Evolutionary conservation across 2,113 vertebrate genomes (phyloP).

Genomic region (Glaucomys volans): DNA sequence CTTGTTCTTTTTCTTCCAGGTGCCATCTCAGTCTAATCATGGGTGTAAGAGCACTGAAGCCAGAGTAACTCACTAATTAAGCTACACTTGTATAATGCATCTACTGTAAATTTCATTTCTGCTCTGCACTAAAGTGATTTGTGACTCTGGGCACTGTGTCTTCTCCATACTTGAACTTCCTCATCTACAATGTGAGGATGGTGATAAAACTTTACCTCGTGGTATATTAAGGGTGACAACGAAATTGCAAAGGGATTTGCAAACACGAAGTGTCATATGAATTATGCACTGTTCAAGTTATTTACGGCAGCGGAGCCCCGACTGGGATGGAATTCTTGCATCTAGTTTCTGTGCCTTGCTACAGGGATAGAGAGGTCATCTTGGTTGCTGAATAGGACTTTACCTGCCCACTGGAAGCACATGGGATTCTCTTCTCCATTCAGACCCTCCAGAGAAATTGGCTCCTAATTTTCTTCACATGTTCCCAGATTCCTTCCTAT

Average conservation of each 20-base stretch:
- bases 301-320: background rate
- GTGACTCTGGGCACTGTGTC: slow-evolving; percentile 65
- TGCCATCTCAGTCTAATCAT: background rate
- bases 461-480: background rate
- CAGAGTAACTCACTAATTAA: slow-evolving; percentile 20
- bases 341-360: background rate
- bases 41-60: slow-evolving; percentile 10
- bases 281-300: background rate
- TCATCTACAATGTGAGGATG: slow-evolving; percentile 53
- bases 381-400: background rate
- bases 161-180: slow-evolving; percentile 78
- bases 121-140: background rate
- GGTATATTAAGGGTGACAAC: slow-evolving; percentile 47
- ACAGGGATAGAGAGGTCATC: background rate
- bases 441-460: background rate
- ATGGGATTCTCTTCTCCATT: background rate
- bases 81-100: background rate
- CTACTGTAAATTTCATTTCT: background rate
- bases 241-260: slow-evolving; percentile 44
- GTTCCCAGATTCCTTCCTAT: background rate
- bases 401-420: background rate
- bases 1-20: background rate
- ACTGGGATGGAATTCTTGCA: background rate
- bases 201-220: slow-evolving; percentile 77
- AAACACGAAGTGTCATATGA: background rate